Evolutionary conservation across 2,888 invertebrate species (phyloP), one percentile per base, ranked within the genome.

Genomic region (Zeuzera pyrina): DNA sequence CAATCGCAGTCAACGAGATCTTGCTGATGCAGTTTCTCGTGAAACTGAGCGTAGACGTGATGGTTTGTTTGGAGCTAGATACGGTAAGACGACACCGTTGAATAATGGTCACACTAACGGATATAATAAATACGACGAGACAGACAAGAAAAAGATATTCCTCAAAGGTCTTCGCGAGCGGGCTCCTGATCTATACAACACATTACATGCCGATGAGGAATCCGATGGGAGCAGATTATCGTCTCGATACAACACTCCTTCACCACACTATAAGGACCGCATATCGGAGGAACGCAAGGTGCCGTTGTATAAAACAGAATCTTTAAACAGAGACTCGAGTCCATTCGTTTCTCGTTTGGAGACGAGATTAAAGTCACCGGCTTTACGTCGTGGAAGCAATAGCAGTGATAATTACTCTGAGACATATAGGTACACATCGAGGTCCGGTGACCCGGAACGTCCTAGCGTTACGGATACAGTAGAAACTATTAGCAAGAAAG

Each of bases 1-100:
- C 39, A 93, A 91, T 60, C 87, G 94, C 42, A 93, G 93, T 65
- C 92, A 93, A 57, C 87, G 90, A 39, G 93, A 94, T 62, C 70
- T 94, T 14, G 87, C 89, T 14, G 89, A 89, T 52, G 88, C 88
- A 5, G 79, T 84, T 2, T 84, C 83, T 2, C 62, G 79, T 10
- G 84, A 84, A 54, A 84, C 85, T 1, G 83, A 84, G 48, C 78
- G 84, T 15, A 68, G 81, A 39, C 81, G 77, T 24, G 86, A 86
- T 39, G 85, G 85, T 19, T 50, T 85, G 12, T 86, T 85, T 45
- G 86, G 85, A 35, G 78, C 84, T 30, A 77, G 87, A 52, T 87
- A 86, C 49, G 81, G 74, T 2, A 86, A 86, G 68, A 87, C 87
- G 31, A 77, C 84, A 5, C 78, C 77, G 30, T 53, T 83, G 49